A percentile compares a stretch with the other conserved stretches of the same genome.
phyloP scores from a whole-genome alignment of 2,888 invertebrate genomes.

The Rhamnusium bicolor region DNA sequence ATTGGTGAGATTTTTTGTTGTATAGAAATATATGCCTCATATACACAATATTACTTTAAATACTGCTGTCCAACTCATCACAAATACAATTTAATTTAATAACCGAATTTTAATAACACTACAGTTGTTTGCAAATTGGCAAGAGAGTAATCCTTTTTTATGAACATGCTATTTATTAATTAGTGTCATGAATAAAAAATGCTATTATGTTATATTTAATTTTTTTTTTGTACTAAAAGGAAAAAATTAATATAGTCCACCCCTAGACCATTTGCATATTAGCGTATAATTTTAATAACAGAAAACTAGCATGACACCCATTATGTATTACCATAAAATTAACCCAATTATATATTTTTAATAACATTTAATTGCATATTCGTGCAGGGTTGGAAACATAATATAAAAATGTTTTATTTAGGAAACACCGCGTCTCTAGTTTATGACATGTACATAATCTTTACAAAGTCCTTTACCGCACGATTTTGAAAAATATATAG shows the following conservation, averaged over 20 bases:
- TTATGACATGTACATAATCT: too few relatives aligned
- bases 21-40: background rate
- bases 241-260: background rate
- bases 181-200: background rate
- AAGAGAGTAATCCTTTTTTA: background rate
- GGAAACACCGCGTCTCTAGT: too few relatives aligned
- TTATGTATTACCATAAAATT: conserved; percentile 34
- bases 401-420: conserved; percentile 34
- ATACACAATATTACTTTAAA: background rate
- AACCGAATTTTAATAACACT: background rate
- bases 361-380: conserved; percentile 35
- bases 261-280: conserved; percentile 1
- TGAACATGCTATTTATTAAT: background rate
- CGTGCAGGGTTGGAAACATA: conserved; percentile 27
- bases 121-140: background rate
- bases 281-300: conserved; percentile 11
- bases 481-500: too few relatives aligned
- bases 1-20: background rate
- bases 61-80: background rate
- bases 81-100: background rate
- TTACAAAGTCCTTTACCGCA: too few relatives aligned
- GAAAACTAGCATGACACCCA: conserved; percentile 24
- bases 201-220: background rate
- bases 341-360: conserved; percentile 37
- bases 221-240: background rate